Conservation (phyloP, 1,140 invertebrate genomes). For the Psilanteris sp. region DNA sequence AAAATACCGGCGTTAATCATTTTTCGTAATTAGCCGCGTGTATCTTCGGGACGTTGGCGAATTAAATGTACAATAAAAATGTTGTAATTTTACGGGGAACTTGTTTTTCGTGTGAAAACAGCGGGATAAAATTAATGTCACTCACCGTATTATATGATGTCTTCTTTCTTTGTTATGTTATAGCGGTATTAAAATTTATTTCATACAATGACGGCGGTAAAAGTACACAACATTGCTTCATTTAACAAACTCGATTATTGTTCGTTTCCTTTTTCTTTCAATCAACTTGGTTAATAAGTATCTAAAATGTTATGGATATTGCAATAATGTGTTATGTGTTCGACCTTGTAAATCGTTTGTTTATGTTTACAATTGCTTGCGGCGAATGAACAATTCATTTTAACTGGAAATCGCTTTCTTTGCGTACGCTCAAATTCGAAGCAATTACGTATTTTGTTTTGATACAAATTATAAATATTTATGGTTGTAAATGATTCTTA, state of each 20-base stretch:
- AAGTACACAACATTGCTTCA: constrained; percentile 13
- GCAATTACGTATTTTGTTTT: no score
- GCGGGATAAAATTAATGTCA: constrained; percentile 29
- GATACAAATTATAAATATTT: no score
- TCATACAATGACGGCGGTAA: constrained; percentile 12
- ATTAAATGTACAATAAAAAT: constrained; percentile 21
- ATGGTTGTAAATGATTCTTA: no score
- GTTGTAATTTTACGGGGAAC: constrained; percentile 12
- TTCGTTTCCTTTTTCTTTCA: background rate
- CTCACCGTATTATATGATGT: constrained; percentile 17
- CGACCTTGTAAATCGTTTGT: no score
- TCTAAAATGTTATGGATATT: no score
- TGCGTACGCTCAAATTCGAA: no score
- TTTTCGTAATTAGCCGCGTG: constrained; percentile 31
- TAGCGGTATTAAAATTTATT: constrained; percentile 21
- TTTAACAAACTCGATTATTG: constrained; percentile 13
- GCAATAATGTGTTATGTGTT: no score
- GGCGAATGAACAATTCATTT: no score
- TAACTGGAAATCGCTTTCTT: no score
- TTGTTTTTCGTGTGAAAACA: constrained; percentile 32
- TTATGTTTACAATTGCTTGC: no score
- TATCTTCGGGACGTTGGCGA: constrained; percentile 26
- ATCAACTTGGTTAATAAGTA: no score
- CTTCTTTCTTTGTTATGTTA: constrained; percentile 36
- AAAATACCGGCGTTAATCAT: constrained; percentile 7